Conservation (phyloP, 2,888 invertebrate genomes). For the Eudasyphora cyanicolor region DNA sequence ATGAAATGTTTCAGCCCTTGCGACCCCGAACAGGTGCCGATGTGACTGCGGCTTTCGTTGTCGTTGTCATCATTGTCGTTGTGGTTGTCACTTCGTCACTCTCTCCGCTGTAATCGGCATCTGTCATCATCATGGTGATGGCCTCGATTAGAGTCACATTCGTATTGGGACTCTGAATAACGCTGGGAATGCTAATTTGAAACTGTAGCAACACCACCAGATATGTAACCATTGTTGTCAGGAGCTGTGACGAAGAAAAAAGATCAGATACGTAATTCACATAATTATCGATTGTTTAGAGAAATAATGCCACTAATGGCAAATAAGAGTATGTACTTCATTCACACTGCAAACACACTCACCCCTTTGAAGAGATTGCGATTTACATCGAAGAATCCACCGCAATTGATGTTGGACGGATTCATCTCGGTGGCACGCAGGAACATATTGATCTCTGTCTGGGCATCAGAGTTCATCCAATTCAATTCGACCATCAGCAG, state of each 20-base stretch:
- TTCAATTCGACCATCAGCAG: conserved; percentile 86
- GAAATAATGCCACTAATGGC: conserved; percentile 52
- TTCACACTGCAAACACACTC: conserved; percentile 14
- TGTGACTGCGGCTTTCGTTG: conserved; percentile 26
- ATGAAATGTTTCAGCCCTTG: conserved; percentile 49
- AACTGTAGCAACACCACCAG: conserved; percentile 87
- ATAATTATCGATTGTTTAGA: neutral
- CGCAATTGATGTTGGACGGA: conserved; percentile 87
- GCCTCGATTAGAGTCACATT: conserved; percentile 66
- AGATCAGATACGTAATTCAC: neutral
- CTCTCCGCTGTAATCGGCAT: conserved; percentile 67
- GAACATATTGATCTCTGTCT: conserved; percentile 89
- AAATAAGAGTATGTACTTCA: conserved; percentile 59
- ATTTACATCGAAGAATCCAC: conserved; percentile 88
- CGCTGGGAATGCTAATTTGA: conserved; percentile 87
- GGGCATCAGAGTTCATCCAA: conserved; percentile 89
- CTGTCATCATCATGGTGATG: conserved; percentile 67
- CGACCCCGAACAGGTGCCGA: conserved; percentile 44
- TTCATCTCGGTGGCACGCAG: conserved; percentile 89
- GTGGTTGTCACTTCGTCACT: conserved; percentile 68
- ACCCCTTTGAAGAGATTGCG: conserved; percentile 88
- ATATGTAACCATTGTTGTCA: conserved; percentile 89
- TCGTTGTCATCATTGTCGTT: conserved; percentile 42
- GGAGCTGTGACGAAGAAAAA: conserved; percentile 79
- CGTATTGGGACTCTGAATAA: conserved; percentile 72